Evolutionary conservation across 2,888 invertebrate species (phyloP).

Genomic region (Calameuta filiformis): DNA sequence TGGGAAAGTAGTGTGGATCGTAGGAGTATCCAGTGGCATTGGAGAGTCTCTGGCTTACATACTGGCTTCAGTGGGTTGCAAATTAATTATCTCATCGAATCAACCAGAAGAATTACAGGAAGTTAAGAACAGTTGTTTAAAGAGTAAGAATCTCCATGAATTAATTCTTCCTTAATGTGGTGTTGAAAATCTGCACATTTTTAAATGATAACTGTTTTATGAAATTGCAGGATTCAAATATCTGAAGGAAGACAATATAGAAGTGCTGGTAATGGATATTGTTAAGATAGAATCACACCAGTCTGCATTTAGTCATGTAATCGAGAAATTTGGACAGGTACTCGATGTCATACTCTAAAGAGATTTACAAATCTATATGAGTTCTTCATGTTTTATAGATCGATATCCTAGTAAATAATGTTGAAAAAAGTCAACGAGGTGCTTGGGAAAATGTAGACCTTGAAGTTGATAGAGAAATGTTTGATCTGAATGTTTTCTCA

Average conservation of each 20-base stretch:
- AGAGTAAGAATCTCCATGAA: conserved; percentile 35
- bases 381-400: conserved; percentile 63
- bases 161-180: not conserved
- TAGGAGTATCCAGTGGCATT: conserved; percentile 87
- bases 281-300: conserved; percentile 72
- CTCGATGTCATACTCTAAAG: not conserved
- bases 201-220: conserved; percentile 46
- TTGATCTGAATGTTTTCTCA: conserved; percentile 83
- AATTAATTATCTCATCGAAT: conserved; percentile 77
- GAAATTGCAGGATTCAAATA: conserved; percentile 31
- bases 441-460: conserved; percentile 77
- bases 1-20: conserved; percentile 85
- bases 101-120: conserved; percentile 72
- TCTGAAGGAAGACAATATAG: conserved; percentile 71
- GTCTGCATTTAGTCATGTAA: conserved; percentile 71
- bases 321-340: conserved; percentile 73
- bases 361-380: not conserved
- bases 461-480: conserved; percentile 78
- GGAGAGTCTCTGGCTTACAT: conserved; percentile 79
- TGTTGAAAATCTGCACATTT: not conserved
- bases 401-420: conserved; percentile 84
- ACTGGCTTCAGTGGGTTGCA: conserved; percentile 75
- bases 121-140: conserved; percentile 75
- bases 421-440: conserved; percentile 83
- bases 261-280: conserved; percentile 78